Evolutionary conservation across 1,140 invertebrate species (phyloP), one percentile per base, ranked within the genome.

Genomic region (Pristionchus pacificus): DNA sequence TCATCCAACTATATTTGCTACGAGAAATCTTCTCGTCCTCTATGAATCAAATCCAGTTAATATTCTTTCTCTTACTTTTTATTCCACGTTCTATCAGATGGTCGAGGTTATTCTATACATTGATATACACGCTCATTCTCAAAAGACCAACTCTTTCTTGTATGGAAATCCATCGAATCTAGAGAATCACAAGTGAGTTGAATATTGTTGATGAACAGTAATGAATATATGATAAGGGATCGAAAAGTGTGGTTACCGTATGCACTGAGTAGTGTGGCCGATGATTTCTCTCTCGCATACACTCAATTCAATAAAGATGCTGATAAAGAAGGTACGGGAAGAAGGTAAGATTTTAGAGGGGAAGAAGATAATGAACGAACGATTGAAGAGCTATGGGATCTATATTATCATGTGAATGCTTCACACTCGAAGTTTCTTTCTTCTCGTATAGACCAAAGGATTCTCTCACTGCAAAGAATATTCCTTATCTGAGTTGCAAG

Each of bases 221-320:
- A 60, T 32, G 19, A 15, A 14, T 38, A 2, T 29, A 15, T 2
- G 29, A 38, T 64, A 13, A 65, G 33, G 79, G 91, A 93, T 81
- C 86, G 91, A 33, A 91, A 93, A 84, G 89, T 92, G 31, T 89
- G 95, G 1, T 91, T 95, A 80, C 93, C 93, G 0, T 93, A 94
- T 85, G 85, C 95, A n/a, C 86, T 95, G 68, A 88, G 91, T 76
- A 88, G 90, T 80, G 89, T 91, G 80, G 89, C 91, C 13, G 90
- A 92, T 74, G 93, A 95, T 79, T 95, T 92, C 83, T 89, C 89
- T 30, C 76, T 88, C 15, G 87, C 87, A 57, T 91, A 92, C 83
- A 93, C 92, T 24, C 90, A 92, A 87, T 96, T 93, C 84, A 95
- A 95, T 86, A 88, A 91, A 49, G 92, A 95, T 86, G 87, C 89